Base-by-base conservation (phyloP, 2,113 vertebrate genomes). In the Pyxicephalus adspersus region DNA sequence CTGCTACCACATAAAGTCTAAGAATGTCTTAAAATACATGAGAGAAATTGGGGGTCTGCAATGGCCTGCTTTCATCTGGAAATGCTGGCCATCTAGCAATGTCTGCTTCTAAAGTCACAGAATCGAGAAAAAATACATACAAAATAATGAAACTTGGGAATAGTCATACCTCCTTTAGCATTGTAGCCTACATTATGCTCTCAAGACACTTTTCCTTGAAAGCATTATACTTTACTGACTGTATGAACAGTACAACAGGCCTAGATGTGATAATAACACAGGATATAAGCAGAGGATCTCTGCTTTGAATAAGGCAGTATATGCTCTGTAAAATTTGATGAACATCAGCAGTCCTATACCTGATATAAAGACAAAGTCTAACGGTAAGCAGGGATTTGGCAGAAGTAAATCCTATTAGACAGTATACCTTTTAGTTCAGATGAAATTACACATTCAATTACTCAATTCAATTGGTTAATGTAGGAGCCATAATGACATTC, bases 371-470 rank as follows among this genome's bases (percentile, higher is more conserved):
- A 71, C 67, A 64, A 61, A 67, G 38, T 72, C 67, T 80, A 67
- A 80, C 78, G 72, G 55, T 80, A 80, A 80, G 71, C 78, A 80
- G 78, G 63, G 78, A 71, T 72, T 80, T 80, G 78, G 78, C 57
- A 71, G 78, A 72, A 68, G 38, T 23, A 70, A 80, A 80, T 80
- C 78, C 78, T 80, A 80, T 81, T 74, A 81, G 68, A 38, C 25
- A 26, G 71, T 73, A 70, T 81, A 81, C 79, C 68, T 73, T 65
- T 81, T 81, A 81, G 79, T 81, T 72, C 58, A 64, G 79, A 81
- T 64, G 73, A 68, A 55, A 81, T 55, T 23, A 65, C 60, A 64
- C 79, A 81, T 81, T 72, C 64, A 81, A 73, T 81, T 73, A 81
- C 70, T 64, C 58, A 29, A 25, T 65, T 58, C 68, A 74, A 81